A percentile compares a stretch with the other conserved stretches of the same genome.
phyloP scores from a whole-genome alignment of 2,888 invertebrate genomes.

The Acleris sparsana region DNA sequence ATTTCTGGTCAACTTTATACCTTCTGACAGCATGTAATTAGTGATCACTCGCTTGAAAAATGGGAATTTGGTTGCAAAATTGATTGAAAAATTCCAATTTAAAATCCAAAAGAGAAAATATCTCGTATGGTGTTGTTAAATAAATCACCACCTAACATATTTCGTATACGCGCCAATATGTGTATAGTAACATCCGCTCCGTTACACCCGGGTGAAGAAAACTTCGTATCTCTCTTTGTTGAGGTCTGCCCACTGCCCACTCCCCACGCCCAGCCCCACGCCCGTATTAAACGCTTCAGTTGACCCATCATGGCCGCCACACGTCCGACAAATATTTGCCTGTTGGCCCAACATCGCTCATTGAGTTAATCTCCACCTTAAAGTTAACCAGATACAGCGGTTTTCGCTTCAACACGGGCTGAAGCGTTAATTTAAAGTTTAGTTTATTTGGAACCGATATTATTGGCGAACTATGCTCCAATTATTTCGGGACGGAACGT shows the following conservation, averaged over 20 bases:
- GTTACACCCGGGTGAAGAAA: slow-evolving; percentile 32
- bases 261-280: slow-evolving; percentile 24
- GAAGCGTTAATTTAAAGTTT: slow-evolving; percentile 34
- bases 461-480: slow-evolving; percentile 29
- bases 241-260: slow-evolving; percentile 30
- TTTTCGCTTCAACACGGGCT: background rate
- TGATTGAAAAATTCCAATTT: too few species aligned
- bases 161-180: slow-evolving; percentile 26
- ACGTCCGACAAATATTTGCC: slow-evolving; percentile 48
- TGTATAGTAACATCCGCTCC: slow-evolving; percentile 28
- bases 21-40: too few species aligned
- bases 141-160: slow-evolving; percentile 2
- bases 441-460: slow-evolving; percentile 35
- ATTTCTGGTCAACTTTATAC: too few species aligned
- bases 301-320: slow-evolving; percentile 39
- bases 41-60: too few species aligned
- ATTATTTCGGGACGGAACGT: slow-evolving; percentile 23
- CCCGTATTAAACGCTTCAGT: slow-evolving; percentile 44
- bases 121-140: background rate
- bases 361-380: slow-evolving; percentile 17
- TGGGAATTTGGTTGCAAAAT: too few species aligned
- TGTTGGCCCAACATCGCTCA: slow-evolving; percentile 33
- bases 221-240: slow-evolving; percentile 34
- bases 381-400: background rate
- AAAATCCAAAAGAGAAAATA: too few species aligned